phyloP scores from a whole-genome alignment of 2,888 invertebrate species.

The Alloplasta piceator region DNA sequence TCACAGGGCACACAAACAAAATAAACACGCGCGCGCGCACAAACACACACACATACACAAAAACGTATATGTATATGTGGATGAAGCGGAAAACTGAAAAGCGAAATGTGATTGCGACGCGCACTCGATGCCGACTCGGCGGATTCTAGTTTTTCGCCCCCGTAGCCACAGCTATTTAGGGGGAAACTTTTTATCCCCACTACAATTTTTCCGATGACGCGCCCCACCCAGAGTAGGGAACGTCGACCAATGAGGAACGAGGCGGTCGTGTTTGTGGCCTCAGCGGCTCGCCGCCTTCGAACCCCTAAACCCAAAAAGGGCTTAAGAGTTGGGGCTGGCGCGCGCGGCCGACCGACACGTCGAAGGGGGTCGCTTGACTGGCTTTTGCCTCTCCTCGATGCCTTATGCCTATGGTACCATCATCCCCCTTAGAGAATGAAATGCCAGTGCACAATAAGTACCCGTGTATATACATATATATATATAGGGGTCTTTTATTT shows the following conservation, averaged over 20 bases:
- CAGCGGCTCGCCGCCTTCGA: constrained; percentile 83
- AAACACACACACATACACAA: constrained; percentile 12
- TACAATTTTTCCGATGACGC: constrained; percentile 80
- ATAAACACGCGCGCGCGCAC: constrained; percentile 21
- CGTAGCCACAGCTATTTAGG: constrained; percentile 81
- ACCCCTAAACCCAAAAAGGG: constrained; percentile 73
- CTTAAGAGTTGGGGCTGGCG: constrained; percentile 69
- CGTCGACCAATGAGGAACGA: constrained; percentile 81
- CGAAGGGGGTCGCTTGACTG: constrained; percentile 69
- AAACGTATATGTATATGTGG: constrained; percentile 9
- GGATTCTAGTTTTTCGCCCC: constrained; percentile 83
- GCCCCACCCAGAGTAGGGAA: constrained; percentile 79
- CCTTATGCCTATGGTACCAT: constrained; percentile 68
- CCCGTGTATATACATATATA: no score
- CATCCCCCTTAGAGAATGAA: background rate
- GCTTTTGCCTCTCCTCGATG: constrained; percentile 82
- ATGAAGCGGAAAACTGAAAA: constrained; percentile 29
- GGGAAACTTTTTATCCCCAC: constrained; percentile 82
- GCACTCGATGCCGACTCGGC: constrained; percentile 82
- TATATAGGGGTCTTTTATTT: no score
- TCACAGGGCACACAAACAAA: constrained; percentile 15
- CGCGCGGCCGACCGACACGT: constrained; percentile 62
- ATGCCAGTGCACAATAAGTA: no score
- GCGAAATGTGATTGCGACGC: constrained; percentile 67
- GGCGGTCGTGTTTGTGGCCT: constrained; percentile 83